These are phyloP conservation scores for Montipora capricornis DNA, from an alignment of 64 coral and sea anemone species.

Conservation along the genomic window DNA sequence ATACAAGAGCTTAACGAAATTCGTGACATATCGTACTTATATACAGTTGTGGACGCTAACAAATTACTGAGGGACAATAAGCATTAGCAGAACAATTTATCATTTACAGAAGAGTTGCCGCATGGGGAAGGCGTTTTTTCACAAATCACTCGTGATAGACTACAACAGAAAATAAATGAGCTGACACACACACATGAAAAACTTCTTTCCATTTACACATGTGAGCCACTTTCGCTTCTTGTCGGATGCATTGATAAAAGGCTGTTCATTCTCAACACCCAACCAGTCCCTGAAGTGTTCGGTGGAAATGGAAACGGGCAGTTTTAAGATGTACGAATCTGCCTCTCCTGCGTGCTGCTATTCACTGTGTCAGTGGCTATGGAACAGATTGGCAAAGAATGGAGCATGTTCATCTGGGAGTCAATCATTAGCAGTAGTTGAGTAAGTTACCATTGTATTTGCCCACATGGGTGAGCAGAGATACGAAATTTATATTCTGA, in stretches of 20 bases:
- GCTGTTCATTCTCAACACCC: conserved; percentile 6
- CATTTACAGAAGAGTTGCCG: conserved; percentile 6
- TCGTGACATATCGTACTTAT: background rate
- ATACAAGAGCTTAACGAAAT: background rate
- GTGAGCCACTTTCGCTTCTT: background rate
- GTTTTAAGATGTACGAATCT: background rate
- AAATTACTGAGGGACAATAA: background rate
- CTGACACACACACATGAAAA: background rate
- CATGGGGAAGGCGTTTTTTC: background rate
- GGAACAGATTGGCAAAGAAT: background rate
- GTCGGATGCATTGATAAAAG: conserved; percentile 23
- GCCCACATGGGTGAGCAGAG: background rate
- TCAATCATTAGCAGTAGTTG: conserved; percentile 3
- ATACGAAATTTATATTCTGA: background rate
- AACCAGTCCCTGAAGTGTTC: background rate
- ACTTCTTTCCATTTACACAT: background rate
- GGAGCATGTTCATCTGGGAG: conserved; percentile 1
- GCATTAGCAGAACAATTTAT: background rate
- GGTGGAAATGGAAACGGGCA: conserved; percentile 3
- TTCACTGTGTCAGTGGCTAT: conserved; percentile 11
- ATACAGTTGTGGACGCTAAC: conserved; percentile 13
- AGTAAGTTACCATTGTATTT: conserved; percentile 1
- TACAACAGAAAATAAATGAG: background rate
- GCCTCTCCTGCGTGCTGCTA: background rate
- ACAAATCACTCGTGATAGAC: background rate